Base-by-base conservation (phyloP, 2,113 vertebrate genomes). In the Tringa solitaria region DNA sequence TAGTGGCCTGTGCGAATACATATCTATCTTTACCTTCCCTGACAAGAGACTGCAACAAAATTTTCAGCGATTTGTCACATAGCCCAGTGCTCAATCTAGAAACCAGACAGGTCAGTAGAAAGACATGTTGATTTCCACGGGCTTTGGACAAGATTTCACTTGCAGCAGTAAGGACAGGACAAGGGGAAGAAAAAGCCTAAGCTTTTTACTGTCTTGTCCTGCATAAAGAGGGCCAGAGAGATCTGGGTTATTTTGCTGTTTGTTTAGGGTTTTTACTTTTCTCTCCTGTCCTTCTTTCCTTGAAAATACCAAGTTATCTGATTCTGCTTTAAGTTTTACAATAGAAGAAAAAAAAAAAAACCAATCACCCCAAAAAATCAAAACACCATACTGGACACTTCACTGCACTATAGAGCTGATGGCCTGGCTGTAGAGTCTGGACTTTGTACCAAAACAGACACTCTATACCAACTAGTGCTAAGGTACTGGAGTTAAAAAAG, bases 81-180 rank as follows among this genome's bases (percentile, higher is more conserved):
- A 65, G 33, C 6, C 21, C 50, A 50, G 32, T 22, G 26, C n/a
- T 81, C 9, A 4, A 2, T 70, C 59, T 51, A 65, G 33, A 84
- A 89, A 60, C 3, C 51, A 67, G 22, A 1, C 14, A 59, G 77
- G 5, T 65, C 45, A 72, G 20, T 24, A 48, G 19, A 77, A 91
- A 72, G 30, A 56, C 22, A 56, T 0, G 0, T 32, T 35, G 27
- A 89, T 61, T 77, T 88, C 24, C 53, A 59, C 0, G 0, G 59
- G 30, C 26, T 88, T 61, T 89, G 43, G 26, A 57, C 33, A 33
- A 65, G 33, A 35, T 70, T 75, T 83, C n/a, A 59, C 12, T 23
- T 3, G 19, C 77, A 13, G 27, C 45, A 90, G 24, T 4, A 21
- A 74, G 48, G 37, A 53, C 27, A 63, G 33, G 33, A 77, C 27